Evolutionary conservation across 2,797 vertebrate genomes (phyloP).

Genomic region (Pteronotus mesoamericanus): DNA sequence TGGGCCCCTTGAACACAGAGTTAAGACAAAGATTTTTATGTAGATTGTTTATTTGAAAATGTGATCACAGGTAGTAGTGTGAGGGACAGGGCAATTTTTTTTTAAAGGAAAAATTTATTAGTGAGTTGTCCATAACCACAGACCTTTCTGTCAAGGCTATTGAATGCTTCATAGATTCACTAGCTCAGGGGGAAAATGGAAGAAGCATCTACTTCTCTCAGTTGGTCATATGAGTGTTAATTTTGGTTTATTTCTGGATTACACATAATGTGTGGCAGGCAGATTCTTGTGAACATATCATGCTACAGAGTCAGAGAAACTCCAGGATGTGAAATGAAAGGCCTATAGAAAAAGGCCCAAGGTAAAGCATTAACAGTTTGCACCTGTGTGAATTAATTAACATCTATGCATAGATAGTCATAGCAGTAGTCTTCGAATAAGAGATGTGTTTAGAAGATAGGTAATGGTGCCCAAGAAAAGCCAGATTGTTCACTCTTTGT

Average conservation of each 20-base stretch:
- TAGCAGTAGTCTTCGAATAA: neutral
- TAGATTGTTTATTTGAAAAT: neutral
- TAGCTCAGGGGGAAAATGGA: rapidly evolving
- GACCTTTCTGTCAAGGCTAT: neutral
- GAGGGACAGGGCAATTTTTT: too few relatives aligned
- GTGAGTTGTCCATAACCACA: neutral
- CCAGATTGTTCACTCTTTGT: rapidly evolving
- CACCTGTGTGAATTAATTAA: neutral
- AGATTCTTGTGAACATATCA: neutral
- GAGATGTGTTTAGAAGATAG: neutral
- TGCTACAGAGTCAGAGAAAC: neutral
- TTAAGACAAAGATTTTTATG: neutral
- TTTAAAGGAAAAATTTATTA: neutral
- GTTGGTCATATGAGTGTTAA: neutral
- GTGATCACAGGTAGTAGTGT: neutral
- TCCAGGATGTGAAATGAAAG: neutral
- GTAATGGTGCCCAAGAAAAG: rapidly evolving
- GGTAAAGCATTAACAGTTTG: neutral
- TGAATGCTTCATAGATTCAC: neutral
- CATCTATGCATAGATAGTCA: too few relatives aligned
- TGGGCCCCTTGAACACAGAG: neutral
- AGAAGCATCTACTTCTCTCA: neutral
- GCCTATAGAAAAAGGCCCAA: too few relatives aligned
- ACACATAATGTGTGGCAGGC: neutral
- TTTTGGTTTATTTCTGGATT: neutral